phyloP scores from a whole-genome alignment of 2,797 vertebrate species.

The Vireo griseus region DNA sequence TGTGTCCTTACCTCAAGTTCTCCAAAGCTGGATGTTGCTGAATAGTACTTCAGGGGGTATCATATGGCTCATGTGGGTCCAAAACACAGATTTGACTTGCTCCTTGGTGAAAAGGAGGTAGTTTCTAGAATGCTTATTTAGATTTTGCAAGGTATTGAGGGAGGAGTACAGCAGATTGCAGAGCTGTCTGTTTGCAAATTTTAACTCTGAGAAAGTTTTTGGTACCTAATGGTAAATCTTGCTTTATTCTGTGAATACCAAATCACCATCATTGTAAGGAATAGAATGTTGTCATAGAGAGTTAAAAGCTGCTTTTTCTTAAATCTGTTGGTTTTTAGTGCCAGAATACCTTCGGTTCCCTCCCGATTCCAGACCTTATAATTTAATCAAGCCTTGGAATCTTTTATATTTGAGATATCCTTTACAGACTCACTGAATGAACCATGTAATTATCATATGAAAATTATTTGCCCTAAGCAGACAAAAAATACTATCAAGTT shows the following conservation, averaged over 20 bases:
- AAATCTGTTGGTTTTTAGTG: background rate
- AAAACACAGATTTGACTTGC: background rate
- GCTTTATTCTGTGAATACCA: background rate
- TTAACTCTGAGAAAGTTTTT: background rate
- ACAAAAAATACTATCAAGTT: background rate
- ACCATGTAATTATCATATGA: background rate
- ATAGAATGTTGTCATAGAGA: background rate
- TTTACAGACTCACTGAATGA: background rate
- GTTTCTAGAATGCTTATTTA: background rate
- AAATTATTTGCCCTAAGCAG: background rate
- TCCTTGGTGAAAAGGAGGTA: accelerated
- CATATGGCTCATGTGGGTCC: accelerated
- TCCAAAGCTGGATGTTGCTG: background rate
- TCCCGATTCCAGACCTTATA: background rate
- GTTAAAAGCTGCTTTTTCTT: background rate
- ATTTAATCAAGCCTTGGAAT: background rate
- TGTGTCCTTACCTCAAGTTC: background rate
- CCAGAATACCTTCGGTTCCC: background rate
- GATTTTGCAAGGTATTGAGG: background rate
- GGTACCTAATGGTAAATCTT: background rate
- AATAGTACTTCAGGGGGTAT: background rate
- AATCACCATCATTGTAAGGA: background rate
- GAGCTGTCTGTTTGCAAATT: background rate
- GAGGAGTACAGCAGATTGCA: background rate
- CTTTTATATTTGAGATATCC: background rate